Conservation (phyloP, 2,113 vertebrate species). For the Otolemur garnettii region DNA sequence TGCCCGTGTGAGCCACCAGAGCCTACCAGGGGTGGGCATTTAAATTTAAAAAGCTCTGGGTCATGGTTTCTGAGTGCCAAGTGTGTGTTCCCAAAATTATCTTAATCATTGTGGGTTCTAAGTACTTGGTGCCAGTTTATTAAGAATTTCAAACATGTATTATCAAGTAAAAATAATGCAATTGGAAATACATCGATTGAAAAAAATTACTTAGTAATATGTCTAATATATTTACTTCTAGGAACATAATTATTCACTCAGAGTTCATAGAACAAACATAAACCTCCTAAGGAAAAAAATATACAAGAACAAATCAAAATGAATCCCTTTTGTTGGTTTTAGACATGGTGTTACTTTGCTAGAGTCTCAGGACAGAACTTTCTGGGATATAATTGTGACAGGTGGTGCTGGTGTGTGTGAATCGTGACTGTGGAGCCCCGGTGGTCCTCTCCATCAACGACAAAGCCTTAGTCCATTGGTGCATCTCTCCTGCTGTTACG, state of each 20-base stretch:
- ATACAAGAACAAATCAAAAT: not conserved
- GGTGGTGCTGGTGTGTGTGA: not conserved
- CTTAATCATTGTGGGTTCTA: not conserved
- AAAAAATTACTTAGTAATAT: slow-evolving; percentile 11
- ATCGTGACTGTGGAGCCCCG: not conserved
- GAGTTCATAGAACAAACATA: not conserved
- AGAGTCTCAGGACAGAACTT: slow-evolving; percentile 3
- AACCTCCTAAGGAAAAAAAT: not conserved
- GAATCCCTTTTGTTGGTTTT: not conserved
- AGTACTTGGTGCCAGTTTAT: not conserved
- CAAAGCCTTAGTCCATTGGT: not conserved
- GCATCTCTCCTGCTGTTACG: not conserved
- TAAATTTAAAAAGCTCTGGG: not conserved
- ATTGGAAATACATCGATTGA: not conserved
- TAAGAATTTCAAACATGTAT: not conserved
- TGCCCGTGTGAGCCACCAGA: not conserved
- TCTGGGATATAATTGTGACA: not conserved
- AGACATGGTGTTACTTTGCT: not conserved
- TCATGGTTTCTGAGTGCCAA: not conserved
- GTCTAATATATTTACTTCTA: not conserved
- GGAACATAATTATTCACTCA: not conserved
- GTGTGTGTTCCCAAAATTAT: not conserved
- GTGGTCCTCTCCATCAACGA: not conserved
- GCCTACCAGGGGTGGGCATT: not conserved
- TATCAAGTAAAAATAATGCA: not conserved